Percentiles rank a stretch among this genome's conserved stretches.
phyloP scores from a whole-genome alignment of 2,797 vertebrate genomes.

The Distichodus sexfasciatus region DNA sequence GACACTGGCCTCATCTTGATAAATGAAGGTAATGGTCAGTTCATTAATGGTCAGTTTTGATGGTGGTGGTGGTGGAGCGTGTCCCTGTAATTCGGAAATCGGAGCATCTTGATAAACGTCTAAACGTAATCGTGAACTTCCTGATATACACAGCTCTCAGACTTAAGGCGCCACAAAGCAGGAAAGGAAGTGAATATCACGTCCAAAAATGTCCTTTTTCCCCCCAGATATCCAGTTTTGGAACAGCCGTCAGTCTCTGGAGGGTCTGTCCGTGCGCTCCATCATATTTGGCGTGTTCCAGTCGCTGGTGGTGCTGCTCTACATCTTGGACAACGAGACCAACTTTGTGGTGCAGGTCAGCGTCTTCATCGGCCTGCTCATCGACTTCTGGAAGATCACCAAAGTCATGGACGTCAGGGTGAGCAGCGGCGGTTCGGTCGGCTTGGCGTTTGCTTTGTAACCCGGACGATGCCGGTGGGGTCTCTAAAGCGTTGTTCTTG shows the following conservation, averaged over 20 bases:
- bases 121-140: too few species aligned
- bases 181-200: too few species aligned
- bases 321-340: slow-evolving; percentile 96
- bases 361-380: slow-evolving; percentile 95
- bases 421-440: slow-evolving; percentile 48
- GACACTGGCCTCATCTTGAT: too few species aligned
- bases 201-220: too few species aligned
- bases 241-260: slow-evolving; percentile 95
- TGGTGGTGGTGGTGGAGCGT: too few species aligned
- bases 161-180: too few species aligned
- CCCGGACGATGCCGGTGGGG: neutral
- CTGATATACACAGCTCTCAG: too few species aligned
- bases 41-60: too few species aligned
- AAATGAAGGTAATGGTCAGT: too few species aligned
- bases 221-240: slow-evolving; percentile 94
- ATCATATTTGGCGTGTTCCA: slow-evolving; percentile 96
- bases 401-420: slow-evolving; percentile 97
- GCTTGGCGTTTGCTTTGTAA: neutral
- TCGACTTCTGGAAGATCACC: slow-evolving; percentile 98
- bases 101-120: too few species aligned
- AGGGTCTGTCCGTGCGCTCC: slow-evolving; percentile 92
- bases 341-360: slow-evolving; percentile 98
- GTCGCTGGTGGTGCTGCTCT: slow-evolving; percentile 91
- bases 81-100: too few species aligned
- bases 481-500: neutral